A percentile compares a stretch with the other conserved stretches of the same genome.
These are phyloP conservation scores for Eudasyphora cyanicolor DNA, from an alignment of 2,888 invertebrate genomes.

Conservation along the genomic window DNA sequence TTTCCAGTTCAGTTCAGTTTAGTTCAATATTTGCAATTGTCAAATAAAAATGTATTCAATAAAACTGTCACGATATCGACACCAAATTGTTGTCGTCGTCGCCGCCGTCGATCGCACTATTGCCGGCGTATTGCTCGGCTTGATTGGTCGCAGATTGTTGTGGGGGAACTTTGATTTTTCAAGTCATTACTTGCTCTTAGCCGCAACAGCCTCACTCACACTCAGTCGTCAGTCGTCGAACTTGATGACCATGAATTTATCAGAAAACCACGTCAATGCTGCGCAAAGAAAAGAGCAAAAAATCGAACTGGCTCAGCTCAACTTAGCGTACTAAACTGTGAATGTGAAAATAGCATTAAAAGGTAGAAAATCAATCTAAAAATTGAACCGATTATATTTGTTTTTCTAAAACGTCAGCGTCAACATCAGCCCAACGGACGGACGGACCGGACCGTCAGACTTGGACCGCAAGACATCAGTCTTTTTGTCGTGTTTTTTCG, in stretches of 20 bases:
- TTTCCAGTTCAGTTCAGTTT: neutral
- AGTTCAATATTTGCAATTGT: slow-evolving; percentile 47
- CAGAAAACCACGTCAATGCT: slow-evolving; percentile 56
- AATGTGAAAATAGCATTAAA: neutral
- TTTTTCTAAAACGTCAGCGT: neutral
- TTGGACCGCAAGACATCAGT: slow-evolving; percentile 1
- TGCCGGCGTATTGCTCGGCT: slow-evolving; percentile 16
- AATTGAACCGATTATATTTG: slow-evolving; percentile 1
- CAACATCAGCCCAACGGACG: neutral
- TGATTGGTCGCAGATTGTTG: slow-evolving; percentile 26
- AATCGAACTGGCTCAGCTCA: slow-evolving; percentile 6
- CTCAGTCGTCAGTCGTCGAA: slow-evolving; percentile 60
- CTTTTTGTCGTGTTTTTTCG: neutral
- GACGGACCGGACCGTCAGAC: neutral
- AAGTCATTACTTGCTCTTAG: slow-evolving; percentile 37
- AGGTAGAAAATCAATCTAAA: slow-evolving; percentile 18
- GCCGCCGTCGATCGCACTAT: neutral
- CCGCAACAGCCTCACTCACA: slow-evolving; percentile 38
- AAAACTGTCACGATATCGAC: slow-evolving; percentile 68
- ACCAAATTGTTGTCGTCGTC: slow-evolving; percentile 46
- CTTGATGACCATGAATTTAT: slow-evolving; percentile 67
- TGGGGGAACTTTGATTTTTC: slow-evolving; percentile 30
- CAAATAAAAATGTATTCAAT: slow-evolving; percentile 66
- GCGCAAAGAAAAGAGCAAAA: slow-evolving; percentile 20
- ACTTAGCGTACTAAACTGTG: neutral